A percentile compares a stretch with the other conserved stretches of the same genome.
Evolutionary conservation across 2,113 vertebrate species (phyloP).

Genomic region (Marcusenius ussheri): DNA sequence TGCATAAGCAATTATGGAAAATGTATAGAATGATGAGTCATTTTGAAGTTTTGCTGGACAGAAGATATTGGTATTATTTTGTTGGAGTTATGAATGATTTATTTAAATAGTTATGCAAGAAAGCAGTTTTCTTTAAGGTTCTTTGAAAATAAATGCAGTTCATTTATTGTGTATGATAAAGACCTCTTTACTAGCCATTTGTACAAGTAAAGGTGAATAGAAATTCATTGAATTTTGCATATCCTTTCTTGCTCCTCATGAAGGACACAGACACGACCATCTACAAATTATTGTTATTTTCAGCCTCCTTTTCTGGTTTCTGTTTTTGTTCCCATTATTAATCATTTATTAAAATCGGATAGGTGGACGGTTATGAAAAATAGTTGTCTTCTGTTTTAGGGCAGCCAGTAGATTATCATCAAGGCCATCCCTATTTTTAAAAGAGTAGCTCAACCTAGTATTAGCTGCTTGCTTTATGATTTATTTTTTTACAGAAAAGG

Average conservation of each 20-base stretch:
- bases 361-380: background rate
- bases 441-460: background rate
- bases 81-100: background rate
- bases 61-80: background rate
- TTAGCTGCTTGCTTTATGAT: background rate
- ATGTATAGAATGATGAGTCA: background rate
- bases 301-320: background rate
- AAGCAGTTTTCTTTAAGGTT: background rate
- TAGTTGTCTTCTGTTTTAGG: background rate
- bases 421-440: background rate
- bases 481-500: background rate
- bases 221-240: background rate
- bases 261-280: background rate
- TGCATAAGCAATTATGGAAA: background rate
- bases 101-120: background rate
- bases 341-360: background rate
- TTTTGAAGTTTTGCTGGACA: background rate
- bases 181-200: background rate
- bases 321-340: background rate
- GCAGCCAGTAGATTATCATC: background rate
- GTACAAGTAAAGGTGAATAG: background rate
- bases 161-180: background rate
- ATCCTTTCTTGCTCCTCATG: background rate
- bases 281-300: background rate
- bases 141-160: background rate